Conservation (phyloP, 2,113 vertebrate species). For the Lepisosteus oculatus region DNA sequence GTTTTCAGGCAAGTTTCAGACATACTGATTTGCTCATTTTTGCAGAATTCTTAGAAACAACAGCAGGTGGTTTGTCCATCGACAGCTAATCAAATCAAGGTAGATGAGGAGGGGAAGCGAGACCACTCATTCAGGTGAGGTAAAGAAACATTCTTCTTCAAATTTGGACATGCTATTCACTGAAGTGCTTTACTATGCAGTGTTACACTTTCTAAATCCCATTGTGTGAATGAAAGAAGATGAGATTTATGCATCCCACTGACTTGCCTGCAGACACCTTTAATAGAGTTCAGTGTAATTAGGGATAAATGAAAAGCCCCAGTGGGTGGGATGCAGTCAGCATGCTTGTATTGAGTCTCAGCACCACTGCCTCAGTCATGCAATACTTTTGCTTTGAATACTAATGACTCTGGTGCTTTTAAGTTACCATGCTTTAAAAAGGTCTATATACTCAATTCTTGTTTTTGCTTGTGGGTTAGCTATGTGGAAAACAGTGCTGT, state of each 20-base stretch:
- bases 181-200: not conserved
- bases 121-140: too few relatives aligned
- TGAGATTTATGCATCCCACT: not conserved
- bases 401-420: not conserved
- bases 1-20: too few relatives aligned
- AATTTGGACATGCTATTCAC: not conserved
- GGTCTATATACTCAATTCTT: not conserved
- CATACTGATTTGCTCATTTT: too few relatives aligned
- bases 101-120: not conserved
- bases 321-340: not conserved
- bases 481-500: not conserved
- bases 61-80: too few relatives aligned
- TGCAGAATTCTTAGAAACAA: too few relatives aligned
- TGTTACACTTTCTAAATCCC: not conserved
- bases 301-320: not conserved
- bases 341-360: too few relatives aligned
- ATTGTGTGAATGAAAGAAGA: not conserved
- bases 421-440: not conserved
- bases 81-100: not conserved
- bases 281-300: constrained; percentile 2
- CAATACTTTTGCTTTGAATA: not conserved
- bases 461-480: not conserved
- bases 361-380: not conserved
- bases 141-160: too few relatives aligned
- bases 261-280: not conserved